Evolutionary conservation across 2,113 vertebrate species (phyloP).

Genomic region (Jacana jacana): DNA sequence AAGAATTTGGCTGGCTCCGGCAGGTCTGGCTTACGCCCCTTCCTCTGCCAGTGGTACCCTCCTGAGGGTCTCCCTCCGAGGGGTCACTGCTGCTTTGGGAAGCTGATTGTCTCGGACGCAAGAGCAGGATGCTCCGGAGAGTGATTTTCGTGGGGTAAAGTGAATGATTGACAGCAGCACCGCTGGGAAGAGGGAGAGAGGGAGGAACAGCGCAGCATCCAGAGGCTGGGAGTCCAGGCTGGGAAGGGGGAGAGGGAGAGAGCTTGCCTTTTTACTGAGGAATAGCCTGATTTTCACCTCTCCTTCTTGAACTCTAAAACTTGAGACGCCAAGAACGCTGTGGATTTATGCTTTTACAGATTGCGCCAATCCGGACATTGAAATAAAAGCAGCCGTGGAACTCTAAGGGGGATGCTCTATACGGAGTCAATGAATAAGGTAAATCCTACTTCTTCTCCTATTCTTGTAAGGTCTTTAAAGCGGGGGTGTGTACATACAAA

Average conservation of each 20-base stretch:
- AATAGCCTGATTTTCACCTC: not conserved
- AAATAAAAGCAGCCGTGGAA: not conserved
- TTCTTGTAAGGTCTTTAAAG: not conserved
- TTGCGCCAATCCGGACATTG: not conserved
- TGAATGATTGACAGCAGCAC: not conserved
- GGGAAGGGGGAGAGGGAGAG: not conserved
- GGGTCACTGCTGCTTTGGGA: not conserved
- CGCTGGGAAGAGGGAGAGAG: not conserved
- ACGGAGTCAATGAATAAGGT: slow-evolving; percentile 5
- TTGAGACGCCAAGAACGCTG: not conserved
- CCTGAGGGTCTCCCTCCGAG: not conserved
- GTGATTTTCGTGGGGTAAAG: slow-evolving; percentile 5
- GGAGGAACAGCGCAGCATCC: not conserved
- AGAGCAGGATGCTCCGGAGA: slow-evolving; percentile 15
- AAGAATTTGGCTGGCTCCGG: slow-evolving; percentile 32
- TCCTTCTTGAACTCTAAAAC: not conserved
- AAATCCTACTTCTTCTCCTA: not conserved
- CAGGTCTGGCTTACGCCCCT: slow-evolving; percentile 24
- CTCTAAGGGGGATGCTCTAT: not conserved
- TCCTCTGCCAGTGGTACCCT: not conserved
- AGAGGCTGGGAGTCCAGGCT: not conserved
- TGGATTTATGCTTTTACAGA: slow-evolving; percentile 5
- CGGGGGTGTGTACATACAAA: not conserved
- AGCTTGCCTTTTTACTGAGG: not conserved
- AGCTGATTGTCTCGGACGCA: not conserved